phyloP scores from a whole-genome alignment of 2,888 invertebrate genomes.

The Lomographa bimaculata region DNA sequence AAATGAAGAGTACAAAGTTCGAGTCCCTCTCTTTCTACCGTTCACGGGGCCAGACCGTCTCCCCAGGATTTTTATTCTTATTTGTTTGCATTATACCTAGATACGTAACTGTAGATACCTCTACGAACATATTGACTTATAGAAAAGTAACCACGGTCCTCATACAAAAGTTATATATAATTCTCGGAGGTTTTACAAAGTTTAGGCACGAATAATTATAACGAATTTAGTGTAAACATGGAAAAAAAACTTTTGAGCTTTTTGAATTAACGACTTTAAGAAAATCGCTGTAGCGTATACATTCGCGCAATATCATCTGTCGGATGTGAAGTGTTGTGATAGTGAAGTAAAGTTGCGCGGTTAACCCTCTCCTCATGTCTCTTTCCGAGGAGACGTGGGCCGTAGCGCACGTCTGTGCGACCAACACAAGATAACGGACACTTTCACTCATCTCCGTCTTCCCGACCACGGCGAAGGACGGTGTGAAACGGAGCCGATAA shows the following conservation, averaged over 20 bases:
- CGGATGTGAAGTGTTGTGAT: slow-evolving; percentile 51
- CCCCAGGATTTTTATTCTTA: slow-evolving; percentile 37
- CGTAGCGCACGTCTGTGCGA: slow-evolving; percentile 54
- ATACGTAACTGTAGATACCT: too few species aligned
- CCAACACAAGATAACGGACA: slow-evolving; percentile 49
- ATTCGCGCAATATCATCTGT: slow-evolving; percentile 53
- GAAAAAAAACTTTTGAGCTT: slow-evolving; percentile 7
- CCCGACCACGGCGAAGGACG: slow-evolving; percentile 61
- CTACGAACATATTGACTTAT: too few species aligned
- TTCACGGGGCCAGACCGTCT: slow-evolving; percentile 48
- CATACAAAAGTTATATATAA: too few species aligned
- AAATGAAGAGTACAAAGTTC: slow-evolving; percentile 72
- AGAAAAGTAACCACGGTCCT: too few species aligned
- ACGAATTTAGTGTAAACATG: too few species aligned
- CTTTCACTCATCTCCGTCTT: slow-evolving; percentile 62
- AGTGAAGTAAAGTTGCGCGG: slow-evolving; percentile 68
- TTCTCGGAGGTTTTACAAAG: too few species aligned
- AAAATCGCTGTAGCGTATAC: slow-evolving; percentile 41
- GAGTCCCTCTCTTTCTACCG: slow-evolving; percentile 67
- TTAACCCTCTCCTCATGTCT: slow-evolving; percentile 60
- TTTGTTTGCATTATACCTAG: slow-evolving; percentile 48
- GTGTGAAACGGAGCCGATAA: slow-evolving; percentile 70
- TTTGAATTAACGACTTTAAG: slow-evolving; percentile 45
- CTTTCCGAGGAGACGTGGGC: slow-evolving; percentile 43
- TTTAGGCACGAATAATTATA: slow-evolving; percentile 48